A percentile compares a stretch with the other conserved stretches of the same genome.
Conservation (phyloP, 2,797 vertebrate genomes). For the Parotocinclus haroldoi region DNA sequence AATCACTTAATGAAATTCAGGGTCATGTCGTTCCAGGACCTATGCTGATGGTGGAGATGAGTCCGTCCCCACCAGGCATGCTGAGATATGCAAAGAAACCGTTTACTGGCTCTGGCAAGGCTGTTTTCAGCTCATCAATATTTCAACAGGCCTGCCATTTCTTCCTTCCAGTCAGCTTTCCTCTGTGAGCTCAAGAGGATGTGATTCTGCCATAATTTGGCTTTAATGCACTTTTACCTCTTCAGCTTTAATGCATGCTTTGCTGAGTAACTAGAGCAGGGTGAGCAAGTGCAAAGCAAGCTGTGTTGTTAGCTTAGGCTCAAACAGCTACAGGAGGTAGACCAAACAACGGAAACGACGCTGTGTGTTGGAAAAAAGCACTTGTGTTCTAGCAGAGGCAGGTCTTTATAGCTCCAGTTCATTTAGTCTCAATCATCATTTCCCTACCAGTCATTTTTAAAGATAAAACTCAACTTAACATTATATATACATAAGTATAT, state of each 20-base stretch:
- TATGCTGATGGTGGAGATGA: background rate
- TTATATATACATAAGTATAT: too few species aligned
- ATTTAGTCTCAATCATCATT: too few species aligned
- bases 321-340: background rate
- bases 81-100: conserved; percentile 16
- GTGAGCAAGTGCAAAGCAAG: conserved; percentile 19
- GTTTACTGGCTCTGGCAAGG: conserved; percentile 43
- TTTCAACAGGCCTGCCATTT: conserved; percentile 52
- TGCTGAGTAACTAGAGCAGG: conserved; percentile 47
- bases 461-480: too few species aligned
- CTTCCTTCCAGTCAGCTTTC: conserved; percentile 1
- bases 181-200: conserved; percentile 32
- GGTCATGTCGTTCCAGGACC: too few species aligned
- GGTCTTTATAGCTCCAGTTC: too few species aligned
- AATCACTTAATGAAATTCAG: too few species aligned
- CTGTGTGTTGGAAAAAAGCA: too few species aligned
- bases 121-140: conserved; percentile 62
- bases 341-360: too few species aligned
- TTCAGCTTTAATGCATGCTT: conserved; percentile 51
- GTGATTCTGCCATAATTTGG: conserved; percentile 52
- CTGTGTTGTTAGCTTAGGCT: conserved; percentile 1
- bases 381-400: too few species aligned
- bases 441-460: too few species aligned
- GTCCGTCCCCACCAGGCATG: conserved; percentile 25
- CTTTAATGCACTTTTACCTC: conserved; percentile 48